Evolutionary conservation across 2,888 invertebrate species (phyloP).

Genomic region (Leptinotarsa peninsularis): DNA sequence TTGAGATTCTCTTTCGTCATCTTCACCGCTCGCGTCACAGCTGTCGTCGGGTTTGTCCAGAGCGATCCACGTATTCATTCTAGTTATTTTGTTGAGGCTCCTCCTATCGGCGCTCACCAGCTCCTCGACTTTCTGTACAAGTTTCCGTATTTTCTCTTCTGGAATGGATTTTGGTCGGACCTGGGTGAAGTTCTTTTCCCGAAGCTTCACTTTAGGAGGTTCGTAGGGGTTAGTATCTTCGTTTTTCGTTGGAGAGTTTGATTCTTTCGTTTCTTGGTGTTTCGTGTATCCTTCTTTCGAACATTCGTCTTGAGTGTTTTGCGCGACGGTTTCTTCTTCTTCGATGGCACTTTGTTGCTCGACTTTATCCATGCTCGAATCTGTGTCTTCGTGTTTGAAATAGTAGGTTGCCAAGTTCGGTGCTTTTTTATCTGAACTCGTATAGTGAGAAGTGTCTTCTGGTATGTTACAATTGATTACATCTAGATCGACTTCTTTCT

Average conservation of each 20-base stretch:
- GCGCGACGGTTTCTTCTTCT: constrained; percentile 48
- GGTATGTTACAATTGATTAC: constrained; percentile 39
- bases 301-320: constrained; percentile 69
- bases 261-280: neutral
- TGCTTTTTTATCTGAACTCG: constrained; percentile 79
- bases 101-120: constrained; percentile 72
- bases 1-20: constrained; percentile 81
- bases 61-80: constrained; percentile 73
- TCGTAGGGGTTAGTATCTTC: constrained; percentile 22
- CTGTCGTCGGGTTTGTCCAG: constrained; percentile 77
- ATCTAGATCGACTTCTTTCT: constrained; percentile 30
- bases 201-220: constrained; percentile 6
- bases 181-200: constrained; percentile 46
- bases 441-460: constrained; percentile 62
- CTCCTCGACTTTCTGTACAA: constrained; percentile 85
- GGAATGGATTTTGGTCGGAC: constrained; percentile 55
- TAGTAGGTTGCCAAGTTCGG: constrained; percentile 88
- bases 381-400: constrained; percentile 88
- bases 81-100: constrained; percentile 71
- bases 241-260: constrained; percentile 64
- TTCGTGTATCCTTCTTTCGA: constrained; percentile 80
- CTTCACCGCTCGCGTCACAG: constrained; percentile 92
- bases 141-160: constrained; percentile 67
- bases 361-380: constrained; percentile 78
- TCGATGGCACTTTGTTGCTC: constrained; percentile 46